Evolutionary conservation across 2,113 vertebrate genomes (phyloP), one percentile per base, ranked within the genome.

Genomic region (Progne subis): DNA sequence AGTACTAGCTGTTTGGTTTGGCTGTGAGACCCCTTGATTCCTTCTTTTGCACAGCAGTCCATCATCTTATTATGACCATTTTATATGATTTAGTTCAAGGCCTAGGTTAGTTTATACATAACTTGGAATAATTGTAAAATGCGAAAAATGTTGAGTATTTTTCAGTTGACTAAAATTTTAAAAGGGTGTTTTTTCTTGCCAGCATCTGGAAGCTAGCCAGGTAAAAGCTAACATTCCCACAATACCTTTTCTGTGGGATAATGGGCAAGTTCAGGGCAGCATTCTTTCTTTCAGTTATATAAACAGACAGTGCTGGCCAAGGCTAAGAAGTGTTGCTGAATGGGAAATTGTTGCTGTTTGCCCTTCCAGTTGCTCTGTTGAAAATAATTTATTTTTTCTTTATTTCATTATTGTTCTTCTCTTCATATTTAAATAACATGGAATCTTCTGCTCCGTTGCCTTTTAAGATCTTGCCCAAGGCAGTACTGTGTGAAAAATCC

Each of bases 211-310:
- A 71, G 47, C 34, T 41, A 63, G 85, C 94, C 95, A 92, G 86
- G 82, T 93, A 91, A 88, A 93, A 96, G 90, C 87, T 88, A 92
- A 83, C 94, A 96, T 95, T 97, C 95, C 92, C 95, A 94, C 92
- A 96, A 92, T 95, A 96, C 82, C 93, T 97, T 95, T 93, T 93
- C 90, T 92, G 72, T 82, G 90, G 88, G 86, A 88, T 94, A 86
- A 95, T 77, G 59, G 85, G 71, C 92, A 74, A 82, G 88, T 93
- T 86, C 46, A 88, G 79, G 90, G 80, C 88, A 93, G 18, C 82
- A 78, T 90, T 96, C 94, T 87, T 96, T 90, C 88, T 85, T 90
- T 63, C 19, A 29, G 55, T 93, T 95, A 31, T 49, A 24, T 94
- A 96, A 96, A 96, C 88, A 95, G 34, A 28, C 21, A 21, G 9